These are phyloP conservation scores for Sphaeridia pumilis DNA, from an alignment of 2,888 invertebrate species.

Conservation along the genomic window DNA sequence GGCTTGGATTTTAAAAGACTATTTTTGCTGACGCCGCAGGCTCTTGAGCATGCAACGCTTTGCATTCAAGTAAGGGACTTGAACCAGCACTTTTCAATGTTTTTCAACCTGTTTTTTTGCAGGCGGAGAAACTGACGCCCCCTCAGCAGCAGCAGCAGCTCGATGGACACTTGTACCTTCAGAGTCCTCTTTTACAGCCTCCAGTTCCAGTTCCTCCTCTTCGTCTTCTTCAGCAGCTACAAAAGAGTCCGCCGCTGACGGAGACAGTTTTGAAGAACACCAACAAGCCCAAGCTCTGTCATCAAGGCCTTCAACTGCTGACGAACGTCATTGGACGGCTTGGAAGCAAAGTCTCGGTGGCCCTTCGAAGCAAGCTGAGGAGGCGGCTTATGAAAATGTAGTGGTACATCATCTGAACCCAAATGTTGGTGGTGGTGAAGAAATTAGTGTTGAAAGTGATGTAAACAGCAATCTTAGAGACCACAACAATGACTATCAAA, in stretches of 20 bases:
- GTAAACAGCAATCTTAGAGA: background rate
- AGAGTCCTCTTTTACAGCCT: background rate
- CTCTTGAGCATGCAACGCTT: too few relatives aligned
- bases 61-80: too few relatives aligned
- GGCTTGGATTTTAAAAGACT: too few relatives aligned
- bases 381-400: too few relatives aligned
- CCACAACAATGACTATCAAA: background rate
- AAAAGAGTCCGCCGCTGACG: background rate
- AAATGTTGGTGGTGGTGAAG: background rate
- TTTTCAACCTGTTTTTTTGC: too few relatives aligned
- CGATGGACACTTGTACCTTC: background rate
- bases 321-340: background rate
- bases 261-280: background rate
- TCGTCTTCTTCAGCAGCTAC: background rate
- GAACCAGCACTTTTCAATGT: too few relatives aligned
- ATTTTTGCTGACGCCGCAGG: too few relatives aligned
- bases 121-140: background rate
- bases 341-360: background rate
- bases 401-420: too few relatives aligned
- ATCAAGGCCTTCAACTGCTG: too few relatives aligned
- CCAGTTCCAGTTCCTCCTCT: background rate
- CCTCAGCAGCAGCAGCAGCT: background rate
- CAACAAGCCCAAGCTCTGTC: too few relatives aligned
- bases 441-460: background rate
- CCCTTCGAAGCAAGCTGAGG: background rate